phyloP scores from a whole-genome alignment of 2,113 vertebrate species.

The Labrus mixtus region DNA sequence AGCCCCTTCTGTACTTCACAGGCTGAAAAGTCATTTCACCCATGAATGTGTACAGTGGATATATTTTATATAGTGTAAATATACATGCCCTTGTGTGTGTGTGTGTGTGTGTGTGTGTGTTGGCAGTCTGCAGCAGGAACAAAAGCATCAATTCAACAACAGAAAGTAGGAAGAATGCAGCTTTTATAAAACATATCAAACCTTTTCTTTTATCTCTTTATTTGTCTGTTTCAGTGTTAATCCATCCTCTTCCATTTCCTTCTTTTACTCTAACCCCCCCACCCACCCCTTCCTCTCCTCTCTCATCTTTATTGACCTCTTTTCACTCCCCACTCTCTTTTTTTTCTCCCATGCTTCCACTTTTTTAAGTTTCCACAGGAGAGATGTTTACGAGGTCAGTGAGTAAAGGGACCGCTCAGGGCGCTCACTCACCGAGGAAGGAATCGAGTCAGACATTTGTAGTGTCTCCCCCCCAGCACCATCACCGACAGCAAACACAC shows the following conservation, averaged over 20 bases:
- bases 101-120: not conserved
- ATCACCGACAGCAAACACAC: not conserved
- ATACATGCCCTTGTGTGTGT: not conserved
- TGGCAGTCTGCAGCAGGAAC: constrained; percentile 12
- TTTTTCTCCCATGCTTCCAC: not conserved
- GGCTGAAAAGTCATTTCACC: constrained; percentile 45
- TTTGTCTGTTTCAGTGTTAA: not conserved
- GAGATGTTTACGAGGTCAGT: constrained; percentile 49
- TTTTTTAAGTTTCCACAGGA: constrained; percentile 46
- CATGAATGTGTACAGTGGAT: constrained; percentile 6
- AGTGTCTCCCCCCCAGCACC: not conserved
- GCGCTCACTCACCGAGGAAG: constrained; percentile 22
- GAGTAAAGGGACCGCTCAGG: constrained; percentile 41
- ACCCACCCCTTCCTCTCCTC: not conserved
- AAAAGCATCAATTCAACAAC: constrained; percentile 21
- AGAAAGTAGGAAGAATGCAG: not conserved
- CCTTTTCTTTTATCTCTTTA: not conserved
- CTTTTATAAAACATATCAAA: not conserved
- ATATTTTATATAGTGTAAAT: constrained; percentile 2
- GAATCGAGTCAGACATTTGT: constrained; percentile 52
- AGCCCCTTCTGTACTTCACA: constrained; percentile 33
- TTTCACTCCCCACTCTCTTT: constrained; percentile 17
- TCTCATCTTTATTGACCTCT: constrained; percentile 22
- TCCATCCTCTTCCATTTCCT: not conserved
- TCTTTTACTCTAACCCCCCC: not conserved